A percentile compares a stretch with the other conserved stretches of the same genome.
Evolutionary conservation across 53 echinoderm and acorn worm genomes (phyloP).

Genomic region (Stichopus horrens): DNA sequence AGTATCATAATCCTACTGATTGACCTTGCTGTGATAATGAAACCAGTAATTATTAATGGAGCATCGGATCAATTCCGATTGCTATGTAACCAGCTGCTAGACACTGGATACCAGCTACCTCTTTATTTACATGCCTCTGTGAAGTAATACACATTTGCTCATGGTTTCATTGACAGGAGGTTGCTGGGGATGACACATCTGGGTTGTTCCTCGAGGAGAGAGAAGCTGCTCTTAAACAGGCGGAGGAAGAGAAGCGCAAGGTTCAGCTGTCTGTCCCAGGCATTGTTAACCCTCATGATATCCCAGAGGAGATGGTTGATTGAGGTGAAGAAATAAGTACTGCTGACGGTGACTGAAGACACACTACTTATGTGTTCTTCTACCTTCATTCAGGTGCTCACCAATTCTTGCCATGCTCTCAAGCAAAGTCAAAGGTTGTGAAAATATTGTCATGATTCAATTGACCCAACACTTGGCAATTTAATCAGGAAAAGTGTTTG

Average conservation of each 20-base stretch:
- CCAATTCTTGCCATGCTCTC: neutral
- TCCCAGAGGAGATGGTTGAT: slow-evolving; percentile 98
- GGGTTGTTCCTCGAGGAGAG: slow-evolving; percentile 92
- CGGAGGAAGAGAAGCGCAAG: slow-evolving; percentile 92
- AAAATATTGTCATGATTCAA: too few relatives aligned
- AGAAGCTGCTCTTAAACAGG: slow-evolving; percentile 82
- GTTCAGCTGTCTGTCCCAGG: slow-evolving; percentile 95
- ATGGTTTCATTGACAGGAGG: slow-evolving; percentile 61
- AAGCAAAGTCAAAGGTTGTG: neutral
- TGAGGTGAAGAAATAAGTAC: slow-evolving; percentile 21
- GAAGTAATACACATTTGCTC: neutral
- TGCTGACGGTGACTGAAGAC: neutral
- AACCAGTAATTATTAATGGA: neutral
- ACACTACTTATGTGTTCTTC: neutral
- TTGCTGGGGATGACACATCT: slow-evolving; percentile 85
- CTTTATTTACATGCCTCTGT: neutral
- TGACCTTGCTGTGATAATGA: too few relatives aligned
- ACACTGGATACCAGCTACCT: neutral
- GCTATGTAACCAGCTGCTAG: too few relatives aligned
- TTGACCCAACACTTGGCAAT: too few relatives aligned
- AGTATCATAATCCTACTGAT: too few relatives aligned
- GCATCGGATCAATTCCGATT: neutral
- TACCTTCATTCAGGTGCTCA: neutral
- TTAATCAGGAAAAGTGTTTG: too few relatives aligned
- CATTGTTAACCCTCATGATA: slow-evolving; percentile 98